phyloP scores from a whole-genome alignment of 1,140 invertebrate genomes.

The Eriosoma lanigerum region DNA sequence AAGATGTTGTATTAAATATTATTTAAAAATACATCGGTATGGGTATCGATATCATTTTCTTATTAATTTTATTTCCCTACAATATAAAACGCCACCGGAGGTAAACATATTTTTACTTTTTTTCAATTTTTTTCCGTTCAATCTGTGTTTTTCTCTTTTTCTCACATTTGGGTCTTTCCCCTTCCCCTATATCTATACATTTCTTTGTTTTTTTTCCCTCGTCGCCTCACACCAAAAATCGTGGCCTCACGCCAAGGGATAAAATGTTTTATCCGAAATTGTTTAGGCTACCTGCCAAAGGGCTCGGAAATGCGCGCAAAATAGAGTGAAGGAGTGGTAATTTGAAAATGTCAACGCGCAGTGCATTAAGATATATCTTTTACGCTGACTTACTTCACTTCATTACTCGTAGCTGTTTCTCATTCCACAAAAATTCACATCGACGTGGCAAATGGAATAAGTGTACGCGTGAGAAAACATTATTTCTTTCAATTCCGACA shows the following conservation, averaged over 20 bases:
- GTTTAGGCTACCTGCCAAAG: constrained; percentile 49
- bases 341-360: constrained; percentile 39
- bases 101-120: constrained; percentile 32
- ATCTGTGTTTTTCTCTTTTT: background rate
- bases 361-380: constrained; percentile 35
- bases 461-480: background rate
- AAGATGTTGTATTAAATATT: no score
- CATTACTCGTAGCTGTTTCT: constrained; percentile 24
- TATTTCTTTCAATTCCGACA: background rate
- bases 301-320: constrained; percentile 22
- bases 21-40: no score
- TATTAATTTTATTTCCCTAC: constrained; percentile 14
- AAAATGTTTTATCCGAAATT: constrained; percentile 51
- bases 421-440: constrained; percentile 14
- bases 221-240: constrained; percentile 31
- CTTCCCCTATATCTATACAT: background rate
- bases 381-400: constrained; percentile 31
- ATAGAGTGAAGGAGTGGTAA: constrained; percentile 37
- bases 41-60: no score
- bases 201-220: constrained; percentile 24
- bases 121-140: background rate
- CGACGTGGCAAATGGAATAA: constrained; percentile 1
- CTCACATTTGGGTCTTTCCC: background rate
- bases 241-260: constrained; percentile 37
- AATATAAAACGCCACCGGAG: constrained; percentile 4